phyloP scores from a whole-genome alignment of 2,113 vertebrate genomes.

The Pelusios castaneus region DNA sequence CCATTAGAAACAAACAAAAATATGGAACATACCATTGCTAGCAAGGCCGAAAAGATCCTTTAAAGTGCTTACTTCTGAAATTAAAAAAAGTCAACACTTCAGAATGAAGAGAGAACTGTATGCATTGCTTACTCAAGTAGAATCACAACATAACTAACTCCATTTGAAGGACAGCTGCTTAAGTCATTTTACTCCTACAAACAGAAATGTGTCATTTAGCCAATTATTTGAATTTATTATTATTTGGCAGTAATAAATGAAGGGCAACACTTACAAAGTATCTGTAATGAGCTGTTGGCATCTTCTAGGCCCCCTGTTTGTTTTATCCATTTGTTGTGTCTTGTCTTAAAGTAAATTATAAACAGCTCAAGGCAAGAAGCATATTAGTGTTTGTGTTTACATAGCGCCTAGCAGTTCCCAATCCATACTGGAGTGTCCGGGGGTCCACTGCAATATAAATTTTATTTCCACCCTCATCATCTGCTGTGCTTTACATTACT shows the following conservation, averaged over 20 bases:
- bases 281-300: not conserved
- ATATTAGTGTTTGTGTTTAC: too few species aligned
- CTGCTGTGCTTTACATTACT: not conserved
- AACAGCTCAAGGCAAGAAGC: not conserved
- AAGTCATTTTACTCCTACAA: not conserved
- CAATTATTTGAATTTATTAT: too few species aligned
- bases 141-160: not conserved
- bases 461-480: not conserved
- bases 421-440: not conserved
- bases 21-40: constrained; percentile 86
- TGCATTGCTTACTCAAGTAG: not conserved
- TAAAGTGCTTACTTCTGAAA: constrained; percentile 95
- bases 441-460: not conserved
- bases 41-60: constrained; percentile 96
- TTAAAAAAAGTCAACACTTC: constrained; percentile 60
- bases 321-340: not conserved
- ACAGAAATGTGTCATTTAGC: not conserved
- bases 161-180: not conserved
- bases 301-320: not conserved
- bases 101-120: not conserved
- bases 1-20: not conserved
- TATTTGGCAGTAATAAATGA: constrained; percentile 13
- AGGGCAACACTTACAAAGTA: not conserved
- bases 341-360: not conserved
- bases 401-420: not conserved